Conservation (phyloP, 2,888 invertebrate species). For the Nomada ferruginata region DNA sequence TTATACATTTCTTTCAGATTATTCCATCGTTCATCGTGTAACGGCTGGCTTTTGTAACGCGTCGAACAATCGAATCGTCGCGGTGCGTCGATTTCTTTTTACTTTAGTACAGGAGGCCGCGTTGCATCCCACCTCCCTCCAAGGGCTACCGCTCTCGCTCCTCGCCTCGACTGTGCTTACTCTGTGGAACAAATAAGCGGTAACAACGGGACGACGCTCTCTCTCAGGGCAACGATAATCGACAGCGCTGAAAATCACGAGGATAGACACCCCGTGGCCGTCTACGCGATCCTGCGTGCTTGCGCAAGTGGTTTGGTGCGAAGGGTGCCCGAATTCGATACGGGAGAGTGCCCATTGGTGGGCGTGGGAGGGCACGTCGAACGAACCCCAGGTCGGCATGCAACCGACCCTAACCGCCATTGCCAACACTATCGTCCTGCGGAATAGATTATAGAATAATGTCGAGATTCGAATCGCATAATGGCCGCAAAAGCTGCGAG, state of each 20-base stretch:
- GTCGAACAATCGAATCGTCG: not conserved
- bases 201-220: conserved; percentile 69
- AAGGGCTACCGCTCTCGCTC: conserved; percentile 19
- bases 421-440: conserved; percentile 73
- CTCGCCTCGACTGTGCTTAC: conserved; percentile 65
- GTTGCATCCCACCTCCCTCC: no score
- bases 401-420: conserved; percentile 72
- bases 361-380: conserved; percentile 62
- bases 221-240: conserved; percentile 59
- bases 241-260: conserved; percentile 40
- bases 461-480: conserved; percentile 74
- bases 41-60: not conserved
- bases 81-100: not conserved
- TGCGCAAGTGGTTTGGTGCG: conserved; percentile 5
- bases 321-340: conserved; percentile 28
- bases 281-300: not conserved
- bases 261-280: conserved; percentile 6
- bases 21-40: not conserved
- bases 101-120: not conserved
- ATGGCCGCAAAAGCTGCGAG: conserved; percentile 66
- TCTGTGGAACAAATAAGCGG: conserved; percentile 78
- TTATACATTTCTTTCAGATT: not conserved
- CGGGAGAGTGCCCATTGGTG: conserved; percentile 44
- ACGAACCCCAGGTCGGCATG: conserved; percentile 62
- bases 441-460: conserved; percentile 77